Conservation (phyloP, 1,140 invertebrate genomes). For the Probaryconus sp. region DNA sequence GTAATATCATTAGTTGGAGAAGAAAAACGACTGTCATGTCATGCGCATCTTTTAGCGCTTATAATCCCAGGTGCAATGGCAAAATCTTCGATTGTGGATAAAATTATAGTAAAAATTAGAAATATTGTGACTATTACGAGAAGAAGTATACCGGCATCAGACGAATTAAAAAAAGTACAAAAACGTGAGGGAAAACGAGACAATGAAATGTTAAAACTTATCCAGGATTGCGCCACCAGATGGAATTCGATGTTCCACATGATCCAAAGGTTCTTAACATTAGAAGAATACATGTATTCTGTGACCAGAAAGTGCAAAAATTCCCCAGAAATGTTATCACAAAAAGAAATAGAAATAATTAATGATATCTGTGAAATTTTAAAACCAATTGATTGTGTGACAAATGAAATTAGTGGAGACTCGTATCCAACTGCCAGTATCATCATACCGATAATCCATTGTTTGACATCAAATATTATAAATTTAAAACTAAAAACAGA, state of each 20-base stretch:
- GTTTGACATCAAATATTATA: slow-evolving; percentile 66
- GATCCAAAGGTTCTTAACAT: slow-evolving; percentile 62
- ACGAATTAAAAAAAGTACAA: slow-evolving; percentile 43
- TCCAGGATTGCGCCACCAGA: slow-evolving; percentile 62
- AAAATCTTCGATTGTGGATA: neutral
- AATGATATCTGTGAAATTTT: slow-evolving; percentile 67
- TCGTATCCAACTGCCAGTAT: slow-evolving; percentile 73
- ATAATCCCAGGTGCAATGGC: slow-evolving; percentile 6
- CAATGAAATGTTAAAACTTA: slow-evolving; percentile 47
- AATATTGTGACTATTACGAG: slow-evolving; percentile 15
- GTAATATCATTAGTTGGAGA: neutral
- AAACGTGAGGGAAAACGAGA: slow-evolving; percentile 39
- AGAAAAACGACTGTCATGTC: slow-evolving; percentile 14
- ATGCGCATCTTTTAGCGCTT: slow-evolving; percentile 5
- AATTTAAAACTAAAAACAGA: slow-evolving; percentile 52
- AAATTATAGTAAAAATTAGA: neutral
- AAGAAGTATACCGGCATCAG: slow-evolving; percentile 24
- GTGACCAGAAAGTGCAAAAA: no score
- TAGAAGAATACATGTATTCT: slow-evolving; percentile 63
- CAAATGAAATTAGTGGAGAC: slow-evolving; percentile 72
- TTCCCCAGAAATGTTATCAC: no score
- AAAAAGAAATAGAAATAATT: slow-evolving; percentile 63
- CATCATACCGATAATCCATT: slow-evolving; percentile 72
- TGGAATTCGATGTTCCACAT: slow-evolving; percentile 71
- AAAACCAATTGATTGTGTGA: slow-evolving; percentile 68